A percentile compares a stretch with the other conserved stretches of the same genome.
Evolutionary conservation across 2,113 vertebrate species (phyloP).

Genomic region (Sula dactylatra): DNA sequence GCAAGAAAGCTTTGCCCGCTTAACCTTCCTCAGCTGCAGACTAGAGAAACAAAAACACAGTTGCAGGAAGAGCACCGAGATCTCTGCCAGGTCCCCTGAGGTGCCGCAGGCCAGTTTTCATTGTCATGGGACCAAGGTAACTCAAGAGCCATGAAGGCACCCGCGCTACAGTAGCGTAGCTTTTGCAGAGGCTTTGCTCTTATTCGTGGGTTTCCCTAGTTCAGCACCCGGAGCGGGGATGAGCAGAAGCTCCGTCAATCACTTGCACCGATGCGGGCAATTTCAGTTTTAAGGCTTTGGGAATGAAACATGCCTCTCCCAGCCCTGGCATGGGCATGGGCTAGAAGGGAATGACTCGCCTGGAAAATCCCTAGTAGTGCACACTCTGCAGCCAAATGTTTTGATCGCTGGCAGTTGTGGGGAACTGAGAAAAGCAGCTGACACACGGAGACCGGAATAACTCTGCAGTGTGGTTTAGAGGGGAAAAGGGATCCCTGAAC

Average conservation of each 20-base stretch:
- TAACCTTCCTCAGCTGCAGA: neutral
- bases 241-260: neutral
- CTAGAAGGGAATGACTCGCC: neutral
- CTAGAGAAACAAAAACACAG: neutral
- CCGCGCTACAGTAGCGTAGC: neutral
- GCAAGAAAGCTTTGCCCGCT: neutral
- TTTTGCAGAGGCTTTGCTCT: neutral
- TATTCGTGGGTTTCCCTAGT: neutral
- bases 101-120: neutral
- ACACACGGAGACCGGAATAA: neutral
- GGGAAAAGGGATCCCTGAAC: neutral
- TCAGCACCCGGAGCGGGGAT: neutral
- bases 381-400: neutral
- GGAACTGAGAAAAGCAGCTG: conserved; percentile 34
- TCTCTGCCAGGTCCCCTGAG: neutral
- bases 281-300: neutral
- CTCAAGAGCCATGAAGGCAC: neutral
- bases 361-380: neutral
- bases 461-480: neutral
- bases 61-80: neutral
- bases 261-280: neutral
- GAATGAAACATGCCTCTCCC: neutral
- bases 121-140: neutral
- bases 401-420: neutral
- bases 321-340: neutral